Evolutionary conservation across 30 jellyfish, hydroid and myxozoan species (phyloP).

Genomic region (Sanderia malayensis): DNA sequence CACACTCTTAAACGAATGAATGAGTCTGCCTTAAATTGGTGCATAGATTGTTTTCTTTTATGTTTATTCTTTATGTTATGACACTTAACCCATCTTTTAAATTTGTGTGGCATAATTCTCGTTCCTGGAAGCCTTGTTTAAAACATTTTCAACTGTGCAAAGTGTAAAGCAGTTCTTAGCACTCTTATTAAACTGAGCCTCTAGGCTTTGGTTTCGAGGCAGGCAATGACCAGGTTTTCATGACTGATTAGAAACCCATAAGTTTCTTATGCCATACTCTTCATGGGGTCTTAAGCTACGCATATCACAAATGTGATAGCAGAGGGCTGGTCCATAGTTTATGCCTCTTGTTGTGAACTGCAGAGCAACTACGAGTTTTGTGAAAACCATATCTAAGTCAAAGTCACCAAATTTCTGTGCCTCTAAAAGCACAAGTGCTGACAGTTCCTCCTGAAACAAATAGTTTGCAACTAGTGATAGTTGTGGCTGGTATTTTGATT

Average conservation of each 20-base stretch:
- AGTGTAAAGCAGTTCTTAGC: constrained; percentile 44
- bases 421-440: neutral
- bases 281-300: constrained; percentile 15
- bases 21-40: constrained; percentile 3
- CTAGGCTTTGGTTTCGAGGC: constrained; percentile 48
- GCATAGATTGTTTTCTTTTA: neutral
- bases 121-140: constrained; percentile 39
- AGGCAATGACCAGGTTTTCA: constrained; percentile 37
- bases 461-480: neutral
- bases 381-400: neutral
- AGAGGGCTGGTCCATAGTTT: constrained; percentile 22
- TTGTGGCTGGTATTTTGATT: constrained; percentile 25
- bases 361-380: neutral
- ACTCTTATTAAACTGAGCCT: constrained; percentile 38
- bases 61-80: constrained; percentile 11
- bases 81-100: too few species aligned
- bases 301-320: constrained; percentile 27
- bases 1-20: constrained; percentile 22
- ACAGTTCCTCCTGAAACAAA: neutral
- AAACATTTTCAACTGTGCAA: constrained; percentile 43
- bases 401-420: neutral
- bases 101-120: too few species aligned
- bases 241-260: constrained; percentile 43
- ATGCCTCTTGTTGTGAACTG: neutral
- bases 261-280: constrained; percentile 2